Conservation (phyloP, 1,140 invertebrate genomes). For the Drosophila saltans region DNA sequence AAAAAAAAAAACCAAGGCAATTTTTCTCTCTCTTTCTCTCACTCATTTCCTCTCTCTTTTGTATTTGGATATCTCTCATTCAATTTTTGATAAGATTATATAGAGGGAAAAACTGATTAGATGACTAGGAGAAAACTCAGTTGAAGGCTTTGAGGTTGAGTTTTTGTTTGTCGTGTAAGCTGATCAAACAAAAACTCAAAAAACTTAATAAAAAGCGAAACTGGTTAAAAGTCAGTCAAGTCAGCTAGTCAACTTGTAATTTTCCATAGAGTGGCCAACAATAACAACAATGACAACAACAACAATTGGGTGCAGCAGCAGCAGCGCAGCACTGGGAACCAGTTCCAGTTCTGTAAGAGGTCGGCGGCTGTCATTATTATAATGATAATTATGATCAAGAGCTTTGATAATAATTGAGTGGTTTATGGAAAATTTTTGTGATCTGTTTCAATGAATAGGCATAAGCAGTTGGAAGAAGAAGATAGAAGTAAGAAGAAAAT, state of each 20-base stretch:
- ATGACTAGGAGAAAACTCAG: constrained; percentile 19
- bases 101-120: constrained; percentile 38
- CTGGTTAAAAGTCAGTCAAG: constrained; percentile 43
- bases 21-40: constrained; percentile 31
- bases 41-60: not conserved
- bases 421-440: constrained; percentile 39
- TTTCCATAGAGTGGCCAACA: constrained; percentile 49
- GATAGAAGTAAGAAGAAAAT: not conserved
- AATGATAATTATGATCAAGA: constrained; percentile 21
- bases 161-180: constrained; percentile 27
- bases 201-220: constrained; percentile 40
- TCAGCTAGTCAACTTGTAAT: constrained; percentile 41
- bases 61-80: constrained; percentile 32
- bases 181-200: constrained; percentile 13
- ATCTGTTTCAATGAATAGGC: not conserved
- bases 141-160: constrained; percentile 25
- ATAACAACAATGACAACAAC: no score
- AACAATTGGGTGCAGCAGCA: constrained; percentile 51
- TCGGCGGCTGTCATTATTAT: constrained; percentile 29
- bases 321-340: constrained; percentile 15
- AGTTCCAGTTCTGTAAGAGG: constrained; percentile 69
- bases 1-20: constrained; percentile 36
- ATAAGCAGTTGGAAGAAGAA: not conserved
- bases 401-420: constrained; percentile 6
- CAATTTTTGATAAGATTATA: constrained; percentile 61